Conservation (phyloP, 1,140 invertebrate species). For the Stegodyphus mimosarum region DNA sequence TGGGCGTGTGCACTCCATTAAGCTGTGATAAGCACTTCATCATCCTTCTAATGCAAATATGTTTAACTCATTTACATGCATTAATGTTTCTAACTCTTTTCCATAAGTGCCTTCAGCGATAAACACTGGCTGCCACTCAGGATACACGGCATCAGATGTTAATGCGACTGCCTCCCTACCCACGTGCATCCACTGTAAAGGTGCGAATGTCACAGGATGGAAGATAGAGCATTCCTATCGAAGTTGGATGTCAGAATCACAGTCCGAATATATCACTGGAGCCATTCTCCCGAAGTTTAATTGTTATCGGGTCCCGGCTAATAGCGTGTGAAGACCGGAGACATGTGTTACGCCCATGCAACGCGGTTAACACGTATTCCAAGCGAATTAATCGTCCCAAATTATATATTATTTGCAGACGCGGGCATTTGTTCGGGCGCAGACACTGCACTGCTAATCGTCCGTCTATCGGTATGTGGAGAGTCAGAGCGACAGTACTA, state of each 20-base stretch:
- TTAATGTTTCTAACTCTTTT: too few species aligned
- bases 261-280: not conserved
- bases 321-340: slow-evolving; percentile 18
- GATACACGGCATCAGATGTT: not conserved
- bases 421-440: slow-evolving; percentile 5
- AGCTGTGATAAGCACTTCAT: too few species aligned
- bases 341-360: not conserved
- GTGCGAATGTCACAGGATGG: too few species aligned
- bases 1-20: too few species aligned
- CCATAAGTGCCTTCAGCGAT: too few species aligned
- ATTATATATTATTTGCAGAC: slow-evolving; percentile 40
- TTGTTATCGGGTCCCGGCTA: slow-evolving; percentile 29
- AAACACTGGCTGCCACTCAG: too few species aligned
- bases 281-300: slow-evolving; percentile 11
- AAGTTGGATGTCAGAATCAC: too few species aligned
- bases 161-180: not conserved
- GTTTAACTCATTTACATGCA: too few species aligned
- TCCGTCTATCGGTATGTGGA: not conserved
- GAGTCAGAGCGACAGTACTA: too few species aligned
- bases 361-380: slow-evolving; percentile 12
- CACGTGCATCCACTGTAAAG: not conserved
- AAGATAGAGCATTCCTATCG: too few species aligned
- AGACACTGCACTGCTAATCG: slow-evolving; percentile 13
- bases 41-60: too few species aligned
- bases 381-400: slow-evolving; percentile 32